phyloP scores from a whole-genome alignment of 2,888 invertebrate species.

The Cinara cedri region DNA sequence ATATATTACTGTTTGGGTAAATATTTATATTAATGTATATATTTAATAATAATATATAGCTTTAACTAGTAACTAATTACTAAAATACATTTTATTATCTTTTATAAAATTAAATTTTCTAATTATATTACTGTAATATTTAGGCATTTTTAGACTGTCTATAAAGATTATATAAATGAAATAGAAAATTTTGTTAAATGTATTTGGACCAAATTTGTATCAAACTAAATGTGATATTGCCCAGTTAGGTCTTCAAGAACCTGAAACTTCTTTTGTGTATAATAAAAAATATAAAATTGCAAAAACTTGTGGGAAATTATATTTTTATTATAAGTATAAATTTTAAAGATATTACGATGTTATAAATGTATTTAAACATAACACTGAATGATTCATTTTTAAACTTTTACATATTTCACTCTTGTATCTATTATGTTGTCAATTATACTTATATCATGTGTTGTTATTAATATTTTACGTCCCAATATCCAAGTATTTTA shows the following conservation, averaged over 20 bases:
- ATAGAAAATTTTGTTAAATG: slow-evolving; percentile 70
- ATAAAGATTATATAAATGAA: too few species aligned
- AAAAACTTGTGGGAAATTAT: slow-evolving; percentile 66
- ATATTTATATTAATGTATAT: too few species aligned
- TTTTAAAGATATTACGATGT: too few species aligned
- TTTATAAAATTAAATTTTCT: slow-evolving; percentile 9
- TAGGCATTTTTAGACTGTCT: slow-evolving; percentile 62
- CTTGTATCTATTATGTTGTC: slow-evolving; percentile 58
- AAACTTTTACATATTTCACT: slow-evolving; percentile 64
- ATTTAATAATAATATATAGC: too few species aligned
- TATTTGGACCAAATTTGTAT: slow-evolving; percentile 70
- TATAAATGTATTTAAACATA: too few species aligned
- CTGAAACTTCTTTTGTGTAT: slow-evolving; percentile 68
- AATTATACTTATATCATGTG: slow-evolving; percentile 68
- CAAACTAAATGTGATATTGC: slow-evolving; percentile 70
- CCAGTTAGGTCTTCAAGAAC: slow-evolving; percentile 73
- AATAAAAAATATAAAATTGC: slow-evolving; percentile 68
- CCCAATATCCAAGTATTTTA: slow-evolving; percentile 74
- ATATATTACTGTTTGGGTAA: slow-evolving; percentile 63
- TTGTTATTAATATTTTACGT: slow-evolving; percentile 74
- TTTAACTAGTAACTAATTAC: too few species aligned
- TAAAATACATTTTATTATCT: too few species aligned
- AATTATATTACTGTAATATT: too few species aligned
- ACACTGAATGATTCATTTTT: too few species aligned
- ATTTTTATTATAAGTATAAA: slow-evolving; percentile 69